A percentile compares a stretch with the other conserved stretches of the same genome.
These are phyloP conservation scores for Falco columbarius DNA, from an alignment of 2,797 vertebrate species.

Conservation along the genomic window DNA sequence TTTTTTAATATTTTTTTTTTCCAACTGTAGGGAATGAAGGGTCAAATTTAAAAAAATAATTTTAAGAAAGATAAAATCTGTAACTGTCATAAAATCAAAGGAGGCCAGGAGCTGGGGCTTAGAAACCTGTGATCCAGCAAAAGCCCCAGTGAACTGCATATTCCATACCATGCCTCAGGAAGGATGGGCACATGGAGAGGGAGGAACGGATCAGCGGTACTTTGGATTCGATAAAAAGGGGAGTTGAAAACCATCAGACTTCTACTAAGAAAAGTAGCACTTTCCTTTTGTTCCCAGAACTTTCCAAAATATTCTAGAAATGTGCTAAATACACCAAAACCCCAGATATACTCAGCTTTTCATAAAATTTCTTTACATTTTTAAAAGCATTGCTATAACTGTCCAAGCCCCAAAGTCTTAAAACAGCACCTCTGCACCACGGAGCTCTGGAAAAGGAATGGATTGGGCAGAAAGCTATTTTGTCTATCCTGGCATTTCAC, in stretches of 20 bases:
- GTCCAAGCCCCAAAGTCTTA: background rate
- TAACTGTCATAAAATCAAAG: background rate
- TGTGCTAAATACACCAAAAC: background rate
- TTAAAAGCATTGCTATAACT: background rate
- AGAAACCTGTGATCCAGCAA: background rate
- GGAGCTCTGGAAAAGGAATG: background rate
- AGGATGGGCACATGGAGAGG: background rate
- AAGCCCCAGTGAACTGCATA: background rate
- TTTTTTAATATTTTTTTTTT: background rate
- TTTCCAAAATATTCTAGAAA: background rate
- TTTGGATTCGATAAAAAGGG: background rate
- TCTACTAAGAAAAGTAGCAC: background rate
- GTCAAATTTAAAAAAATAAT: background rate
- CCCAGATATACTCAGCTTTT: background rate
- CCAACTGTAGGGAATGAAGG: background rate
- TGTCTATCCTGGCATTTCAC: background rate
- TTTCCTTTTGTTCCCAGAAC: background rate
- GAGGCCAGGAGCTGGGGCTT: background rate
- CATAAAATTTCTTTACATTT: background rate
- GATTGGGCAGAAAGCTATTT: background rate
- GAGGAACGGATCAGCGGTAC: background rate
- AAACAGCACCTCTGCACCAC: background rate
- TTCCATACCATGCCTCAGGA: background rate
- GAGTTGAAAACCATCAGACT: background rate
- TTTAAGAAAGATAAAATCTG: background rate